Evolutionary conservation across 2,113 vertebrate species (phyloP).

Genomic region (Rafetus swinhoei): DNA sequence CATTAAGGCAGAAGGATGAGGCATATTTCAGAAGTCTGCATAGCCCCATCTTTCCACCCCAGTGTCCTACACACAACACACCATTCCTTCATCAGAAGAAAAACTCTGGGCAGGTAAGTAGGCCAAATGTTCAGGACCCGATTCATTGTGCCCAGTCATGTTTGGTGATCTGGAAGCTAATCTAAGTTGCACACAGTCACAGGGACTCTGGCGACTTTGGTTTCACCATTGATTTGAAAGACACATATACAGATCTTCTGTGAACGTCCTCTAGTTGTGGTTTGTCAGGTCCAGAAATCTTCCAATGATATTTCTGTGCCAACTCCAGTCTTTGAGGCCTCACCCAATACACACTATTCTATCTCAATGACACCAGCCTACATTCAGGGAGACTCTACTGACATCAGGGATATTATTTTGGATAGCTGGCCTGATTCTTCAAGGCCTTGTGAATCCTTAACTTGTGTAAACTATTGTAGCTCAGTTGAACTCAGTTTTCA

Average conservation of each 20-base stretch:
- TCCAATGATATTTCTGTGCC: neutral
- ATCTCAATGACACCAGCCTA: neutral
- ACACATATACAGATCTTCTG: neutral
- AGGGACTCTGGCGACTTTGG: neutral
- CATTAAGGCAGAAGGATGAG: neutral
- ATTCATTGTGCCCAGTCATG: neutral
- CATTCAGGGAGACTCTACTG: neutral
- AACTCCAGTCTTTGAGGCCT: neutral
- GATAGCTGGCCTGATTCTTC: neutral
- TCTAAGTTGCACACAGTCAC: neutral
- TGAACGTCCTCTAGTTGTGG: neutral
- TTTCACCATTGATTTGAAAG: neutral
- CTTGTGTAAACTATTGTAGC: neutral
- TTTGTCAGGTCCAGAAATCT: neutral
- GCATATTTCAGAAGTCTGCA: neutral
- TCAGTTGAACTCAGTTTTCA: neutral
- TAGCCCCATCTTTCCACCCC: neutral
- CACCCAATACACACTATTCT: neutral
- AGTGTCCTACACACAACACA: neutral
- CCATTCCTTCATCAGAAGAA: neutral
- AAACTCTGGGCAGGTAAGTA: neutral
- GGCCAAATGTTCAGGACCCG: neutral
- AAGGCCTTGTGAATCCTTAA: neutral
- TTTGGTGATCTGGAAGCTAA: neutral
- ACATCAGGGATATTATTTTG: neutral